Evolutionary conservation across 2,888 invertebrate genomes (phyloP).

Genomic region (Ormia ochracea): DNA sequence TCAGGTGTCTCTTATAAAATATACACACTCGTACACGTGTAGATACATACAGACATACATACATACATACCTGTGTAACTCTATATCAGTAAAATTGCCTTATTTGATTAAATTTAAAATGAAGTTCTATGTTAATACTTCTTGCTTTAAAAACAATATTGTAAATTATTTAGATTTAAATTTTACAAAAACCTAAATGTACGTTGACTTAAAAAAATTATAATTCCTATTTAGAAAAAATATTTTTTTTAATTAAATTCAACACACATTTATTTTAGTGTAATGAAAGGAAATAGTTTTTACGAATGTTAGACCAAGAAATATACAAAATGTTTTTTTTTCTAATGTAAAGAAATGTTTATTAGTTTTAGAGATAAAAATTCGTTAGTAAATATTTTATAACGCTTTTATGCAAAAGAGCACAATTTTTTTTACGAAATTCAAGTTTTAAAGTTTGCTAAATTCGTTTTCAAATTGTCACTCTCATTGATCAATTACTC

Average conservation of each 20-base stretch:
- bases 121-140: conserved; percentile 35
- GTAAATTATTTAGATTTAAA: conserved; percentile 15
- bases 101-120: conserved; percentile 37
- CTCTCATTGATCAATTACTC: no score
- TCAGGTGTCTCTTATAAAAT: no score
- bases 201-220: conserved; percentile 17
- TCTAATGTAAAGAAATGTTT: background rate
- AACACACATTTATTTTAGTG: conserved; percentile 51
- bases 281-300: conserved; percentile 5
- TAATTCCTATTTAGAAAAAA: conserved; percentile 61
- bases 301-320: background rate
- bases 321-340: background rate
- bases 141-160: conserved; percentile 33
- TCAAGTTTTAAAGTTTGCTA: no score
- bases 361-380: background rate
- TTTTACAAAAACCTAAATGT: conserved; percentile 3
- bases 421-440: no score
- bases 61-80: background rate
- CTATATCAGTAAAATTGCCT: conserved; percentile 47
- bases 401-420: background rate
- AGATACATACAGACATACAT: no score
- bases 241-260: conserved; percentile 46
- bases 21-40: no score
- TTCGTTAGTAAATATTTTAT: no score
- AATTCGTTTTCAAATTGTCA: no score